A percentile compares a stretch with the other conserved stretches of the same genome.
These are phyloP conservation scores for Scopus umbretta DNA, from an alignment of 2,113 vertebrate genomes.

Conservation along the genomic window DNA sequence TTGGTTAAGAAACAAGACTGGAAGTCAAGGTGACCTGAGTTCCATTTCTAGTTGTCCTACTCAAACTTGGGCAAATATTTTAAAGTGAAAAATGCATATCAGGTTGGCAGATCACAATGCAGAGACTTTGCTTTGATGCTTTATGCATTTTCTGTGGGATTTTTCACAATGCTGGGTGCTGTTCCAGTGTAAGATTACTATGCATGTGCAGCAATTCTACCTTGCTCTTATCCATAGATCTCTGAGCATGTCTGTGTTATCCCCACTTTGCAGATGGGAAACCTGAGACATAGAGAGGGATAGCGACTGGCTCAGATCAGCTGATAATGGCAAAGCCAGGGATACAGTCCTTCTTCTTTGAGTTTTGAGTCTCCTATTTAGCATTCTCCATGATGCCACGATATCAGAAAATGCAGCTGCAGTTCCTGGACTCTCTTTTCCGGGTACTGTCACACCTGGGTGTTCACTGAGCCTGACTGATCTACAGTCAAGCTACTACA, in stretches of 20 bases:
- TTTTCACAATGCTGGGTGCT: background rate
- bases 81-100: background rate
- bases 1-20: background rate
- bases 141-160: background rate
- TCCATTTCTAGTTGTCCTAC: background rate
- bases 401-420: background rate
- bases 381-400: accelerated
- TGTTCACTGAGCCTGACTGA: background rate
- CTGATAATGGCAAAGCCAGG: background rate
- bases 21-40: background rate
- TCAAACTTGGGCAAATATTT: background rate
- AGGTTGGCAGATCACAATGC: background rate
- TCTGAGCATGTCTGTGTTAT: accelerated
- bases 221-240: background rate
- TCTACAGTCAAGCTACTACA: background rate
- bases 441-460: background rate
- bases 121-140: background rate
- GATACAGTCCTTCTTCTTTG: background rate
- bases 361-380: background rate
- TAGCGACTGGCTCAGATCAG: background rate
- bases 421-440: background rate
- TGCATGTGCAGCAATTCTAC: background rate
- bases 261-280: background rate
- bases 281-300: background rate
- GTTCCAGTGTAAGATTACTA: background rate